phyloP scores from a whole-genome alignment of 2,888 invertebrate genomes.

The Cantharis rufa region DNA sequence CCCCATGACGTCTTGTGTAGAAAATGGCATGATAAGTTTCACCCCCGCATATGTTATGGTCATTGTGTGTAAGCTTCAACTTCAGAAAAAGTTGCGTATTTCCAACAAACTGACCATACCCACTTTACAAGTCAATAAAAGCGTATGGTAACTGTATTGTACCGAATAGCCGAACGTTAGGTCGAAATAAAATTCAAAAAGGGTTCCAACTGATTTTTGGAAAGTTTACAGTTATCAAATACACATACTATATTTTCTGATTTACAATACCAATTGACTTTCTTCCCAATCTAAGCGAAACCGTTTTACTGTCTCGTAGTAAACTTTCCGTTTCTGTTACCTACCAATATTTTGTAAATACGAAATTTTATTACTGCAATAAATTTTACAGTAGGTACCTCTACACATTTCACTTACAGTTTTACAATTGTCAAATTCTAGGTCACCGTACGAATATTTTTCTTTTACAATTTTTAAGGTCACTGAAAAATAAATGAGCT shows the following conservation, averaged over 20 bases:
- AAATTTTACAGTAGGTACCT: conserved; percentile 15
- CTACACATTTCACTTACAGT: conserved; percentile 15
- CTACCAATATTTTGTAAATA: conserved; percentile 11
- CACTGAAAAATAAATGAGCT: background rate
- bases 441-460: conserved; percentile 18
- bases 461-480: background rate
- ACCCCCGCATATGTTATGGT: conserved; percentile 15
- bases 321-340: conserved; percentile 21
- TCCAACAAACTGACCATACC: background rate
- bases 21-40: conserved; percentile 30
- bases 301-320: background rate
- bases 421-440: conserved; percentile 22
- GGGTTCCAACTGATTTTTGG: background rate
- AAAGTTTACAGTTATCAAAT: background rate
- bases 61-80: background rate
- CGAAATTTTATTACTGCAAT: conserved; percentile 29
- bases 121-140: background rate
- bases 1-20: conserved; percentile 32
- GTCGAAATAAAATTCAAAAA: background rate
- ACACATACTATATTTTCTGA: background rate
- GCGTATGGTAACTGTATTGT: background rate
- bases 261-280: background rate
- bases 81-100: background rate
- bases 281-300: background rate
- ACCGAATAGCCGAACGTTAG: background rate